Evolutionary conservation across 2,113 vertebrate species (phyloP).

Genomic region (Vulpes ferrilata): DNA sequence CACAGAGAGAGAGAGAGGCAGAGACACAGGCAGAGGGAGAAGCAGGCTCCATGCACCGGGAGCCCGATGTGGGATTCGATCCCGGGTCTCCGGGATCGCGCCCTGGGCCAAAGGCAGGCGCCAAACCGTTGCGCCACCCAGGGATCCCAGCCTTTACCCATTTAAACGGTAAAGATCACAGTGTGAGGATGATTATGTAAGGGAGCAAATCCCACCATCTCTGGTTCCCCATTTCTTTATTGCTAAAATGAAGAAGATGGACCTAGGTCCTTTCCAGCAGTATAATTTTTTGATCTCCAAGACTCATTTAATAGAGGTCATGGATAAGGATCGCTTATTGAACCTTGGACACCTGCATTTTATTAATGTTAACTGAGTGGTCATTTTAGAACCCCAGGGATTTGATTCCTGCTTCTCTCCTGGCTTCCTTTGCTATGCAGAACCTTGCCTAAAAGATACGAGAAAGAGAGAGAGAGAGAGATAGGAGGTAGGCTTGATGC

Average conservation of each 20-base stretch:
- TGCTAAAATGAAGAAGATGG: slow-evolving; percentile 43
- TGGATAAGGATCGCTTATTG: neutral
- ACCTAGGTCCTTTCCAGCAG: neutral
- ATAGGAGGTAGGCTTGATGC: neutral
- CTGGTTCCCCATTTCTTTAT: neutral
- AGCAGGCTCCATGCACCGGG: no score
- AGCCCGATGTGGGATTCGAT: no score
- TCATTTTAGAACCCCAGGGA: neutral
- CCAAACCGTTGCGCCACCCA: no score
- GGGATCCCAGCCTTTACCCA: slow-evolving; percentile 11
- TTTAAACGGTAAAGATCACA: slow-evolving; percentile 24
- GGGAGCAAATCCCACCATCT: neutral
- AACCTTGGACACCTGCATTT: neutral
- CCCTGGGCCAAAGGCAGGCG: no score
- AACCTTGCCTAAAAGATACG: neutral
- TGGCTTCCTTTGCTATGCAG: neutral
- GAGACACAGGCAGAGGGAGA: no score
- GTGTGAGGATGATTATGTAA: neutral
- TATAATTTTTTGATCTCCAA: neutral
- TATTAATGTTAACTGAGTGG: slow-evolving; percentile 13
- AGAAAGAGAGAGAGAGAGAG: slow-evolving; percentile 35
- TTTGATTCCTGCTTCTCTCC: neutral
- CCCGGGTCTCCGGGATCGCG: no score
- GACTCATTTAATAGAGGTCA: neutral
- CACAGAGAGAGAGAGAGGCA: no score